Conservation (phyloP, 2,888 invertebrate genomes). For the Meloe dianella region DNA sequence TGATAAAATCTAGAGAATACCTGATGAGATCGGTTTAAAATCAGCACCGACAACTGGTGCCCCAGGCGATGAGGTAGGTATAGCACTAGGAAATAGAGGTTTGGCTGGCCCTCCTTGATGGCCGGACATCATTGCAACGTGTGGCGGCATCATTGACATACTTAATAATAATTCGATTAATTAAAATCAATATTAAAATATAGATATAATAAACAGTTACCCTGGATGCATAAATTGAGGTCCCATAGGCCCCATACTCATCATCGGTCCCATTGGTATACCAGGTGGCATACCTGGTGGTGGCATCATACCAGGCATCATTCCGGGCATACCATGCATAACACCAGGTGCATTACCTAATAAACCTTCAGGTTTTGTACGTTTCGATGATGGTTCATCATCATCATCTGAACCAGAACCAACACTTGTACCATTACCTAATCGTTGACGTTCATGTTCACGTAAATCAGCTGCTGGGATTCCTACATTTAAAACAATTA, state of each 20-base stretch:
- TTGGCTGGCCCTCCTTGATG: constrained; percentile 67
- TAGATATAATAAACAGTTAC: constrained; percentile 51
- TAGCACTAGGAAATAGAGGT: constrained; percentile 84
- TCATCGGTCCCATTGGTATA: constrained; percentile 67
- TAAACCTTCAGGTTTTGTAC: constrained; percentile 73
- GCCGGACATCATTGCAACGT: constrained; percentile 64
- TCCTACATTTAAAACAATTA: constrained; percentile 43
- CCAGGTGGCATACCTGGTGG: constrained; percentile 65
- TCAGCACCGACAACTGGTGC: constrained; percentile 66
- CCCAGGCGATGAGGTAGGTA: constrained; percentile 67
- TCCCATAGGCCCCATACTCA: constrained; percentile 75
- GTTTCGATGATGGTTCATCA: constrained; percentile 82
- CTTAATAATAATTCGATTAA: constrained; percentile 47
- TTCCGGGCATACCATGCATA: constrained; percentile 64
- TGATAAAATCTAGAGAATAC: constrained; percentile 24
- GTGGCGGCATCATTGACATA: constrained; percentile 64
- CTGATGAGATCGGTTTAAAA: constrained; percentile 64
- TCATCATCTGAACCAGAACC: constrained; percentile 82
- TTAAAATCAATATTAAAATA: constrained; percentile 52
- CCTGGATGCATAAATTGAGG: constrained; percentile 77
- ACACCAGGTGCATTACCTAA: constrained; percentile 69
- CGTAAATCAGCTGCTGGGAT: constrained; percentile 94
- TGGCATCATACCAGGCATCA: constrained; percentile 73
- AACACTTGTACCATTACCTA: constrained; percentile 59
- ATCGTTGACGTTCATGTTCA: constrained; percentile 90